Evolutionary conservation across 2,888 invertebrate species (phyloP).

Genomic region (Drosophila kambysellisi): DNA sequence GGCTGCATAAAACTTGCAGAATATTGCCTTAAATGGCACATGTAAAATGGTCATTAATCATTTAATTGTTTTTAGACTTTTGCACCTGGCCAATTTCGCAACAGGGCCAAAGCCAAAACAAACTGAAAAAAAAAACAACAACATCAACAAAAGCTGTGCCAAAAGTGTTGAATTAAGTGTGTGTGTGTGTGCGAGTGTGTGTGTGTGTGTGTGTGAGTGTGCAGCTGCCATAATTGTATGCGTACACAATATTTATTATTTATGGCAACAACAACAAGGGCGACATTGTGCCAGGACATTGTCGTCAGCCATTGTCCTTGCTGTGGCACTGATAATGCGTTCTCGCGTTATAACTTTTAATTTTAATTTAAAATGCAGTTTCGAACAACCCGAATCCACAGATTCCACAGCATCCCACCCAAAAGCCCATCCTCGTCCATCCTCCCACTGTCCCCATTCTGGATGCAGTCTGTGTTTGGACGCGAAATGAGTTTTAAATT

Average conservation of each 20-base stretch:
- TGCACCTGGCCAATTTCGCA: conserved; percentile 72
- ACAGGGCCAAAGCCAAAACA: conserved; percentile 12
- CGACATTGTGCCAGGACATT: conserved; percentile 8
- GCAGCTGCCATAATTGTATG: conserved; percentile 73
- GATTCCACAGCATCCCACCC: no score
- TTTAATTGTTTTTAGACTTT: conserved; percentile 79
- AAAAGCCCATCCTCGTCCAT: no score
- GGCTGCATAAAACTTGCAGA: conserved; percentile 30
- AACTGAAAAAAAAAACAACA: not conserved
- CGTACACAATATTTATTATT: conserved; percentile 77
- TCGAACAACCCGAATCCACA: conserved; percentile 31
- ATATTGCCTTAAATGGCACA: conserved; percentile 40
- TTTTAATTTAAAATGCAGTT: conserved; percentile 80
- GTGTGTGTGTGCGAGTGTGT: conserved; percentile 10
- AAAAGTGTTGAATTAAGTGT: conserved; percentile 29
- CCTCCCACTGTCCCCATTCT: not conserved
- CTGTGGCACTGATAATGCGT: conserved; percentile 62
- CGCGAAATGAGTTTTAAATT: conserved; percentile 80
- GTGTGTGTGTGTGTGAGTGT: conserved; percentile 23
- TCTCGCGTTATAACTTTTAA: conserved; percentile 68
- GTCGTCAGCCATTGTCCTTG: conserved; percentile 43
- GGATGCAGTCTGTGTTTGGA: conserved; percentile 60
- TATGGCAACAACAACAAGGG: conserved; percentile 48
- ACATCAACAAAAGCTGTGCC: conserved; percentile 8
- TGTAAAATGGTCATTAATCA: conserved; percentile 65